phyloP scores from a whole-genome alignment of 2,797 vertebrate species.

The Hylomyscus alleni region DNA sequence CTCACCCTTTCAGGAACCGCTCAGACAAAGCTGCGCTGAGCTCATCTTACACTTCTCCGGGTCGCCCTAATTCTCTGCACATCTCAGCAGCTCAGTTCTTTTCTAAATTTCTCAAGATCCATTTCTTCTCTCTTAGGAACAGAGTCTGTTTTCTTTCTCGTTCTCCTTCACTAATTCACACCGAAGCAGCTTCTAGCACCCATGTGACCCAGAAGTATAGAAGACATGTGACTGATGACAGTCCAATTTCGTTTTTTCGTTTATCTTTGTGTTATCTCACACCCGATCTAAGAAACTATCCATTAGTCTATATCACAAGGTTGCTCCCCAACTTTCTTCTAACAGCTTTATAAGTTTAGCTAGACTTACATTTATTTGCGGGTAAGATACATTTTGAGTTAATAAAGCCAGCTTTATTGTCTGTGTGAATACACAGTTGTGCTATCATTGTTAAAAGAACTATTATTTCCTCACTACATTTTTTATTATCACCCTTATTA shows the following conservation, averaged over 20 bases:
- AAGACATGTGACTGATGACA: background rate
- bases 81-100: background rate
- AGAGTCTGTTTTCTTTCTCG: background rate
- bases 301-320: background rate
- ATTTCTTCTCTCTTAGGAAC: background rate
- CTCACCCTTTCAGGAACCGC: background rate
- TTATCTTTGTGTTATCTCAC: background rate
- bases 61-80: background rate
- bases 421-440: background rate
- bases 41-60: background rate
- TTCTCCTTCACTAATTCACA: background rate
- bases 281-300: background rate
- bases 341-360: background rate
- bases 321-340: background rate
- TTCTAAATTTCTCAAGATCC: background rate
- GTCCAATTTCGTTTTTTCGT: background rate
- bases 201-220: background rate
- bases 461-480: background rate
- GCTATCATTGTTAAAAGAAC: background rate
- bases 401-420: background rate
- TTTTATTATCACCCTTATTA: too few relatives aligned
- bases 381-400: background rate
- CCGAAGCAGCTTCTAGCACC: background rate
- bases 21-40: background rate
- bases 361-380: background rate